phyloP scores from a whole-genome alignment of 2,113 vertebrate genomes.

The Kobus ellipsiprymnus region DNA sequence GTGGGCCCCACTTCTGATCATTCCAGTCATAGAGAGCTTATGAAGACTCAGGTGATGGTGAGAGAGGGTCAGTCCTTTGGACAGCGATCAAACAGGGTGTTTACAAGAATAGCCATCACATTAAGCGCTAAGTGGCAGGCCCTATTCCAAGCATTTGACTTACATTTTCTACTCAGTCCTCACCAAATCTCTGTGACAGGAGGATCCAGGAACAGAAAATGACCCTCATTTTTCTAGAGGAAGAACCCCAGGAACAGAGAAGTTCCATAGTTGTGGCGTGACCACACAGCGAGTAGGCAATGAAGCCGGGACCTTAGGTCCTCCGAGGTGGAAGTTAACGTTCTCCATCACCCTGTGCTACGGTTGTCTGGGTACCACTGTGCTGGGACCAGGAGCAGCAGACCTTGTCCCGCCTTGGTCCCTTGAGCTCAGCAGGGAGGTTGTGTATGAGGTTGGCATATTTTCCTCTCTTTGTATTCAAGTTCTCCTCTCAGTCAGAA shows the following conservation, averaged over 20 bases:
- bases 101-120: fast-evolving
- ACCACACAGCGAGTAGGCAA: neutral
- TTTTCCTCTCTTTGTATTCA: neutral
- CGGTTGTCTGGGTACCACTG: fast-evolving
- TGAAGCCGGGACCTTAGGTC: neutral
- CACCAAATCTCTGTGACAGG: neutral
- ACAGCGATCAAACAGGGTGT: too few relatives aligned
- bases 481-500: neutral
- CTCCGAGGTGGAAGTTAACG: fast-evolving
- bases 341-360: too few relatives aligned
- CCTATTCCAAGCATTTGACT: neutral
- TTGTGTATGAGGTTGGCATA: fast-evolving
- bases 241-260: neutral
- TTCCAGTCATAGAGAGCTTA: neutral
- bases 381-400: neutral
- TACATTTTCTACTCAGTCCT: neutral
- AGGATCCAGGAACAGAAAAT: neutral
- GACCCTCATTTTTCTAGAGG: neutral
- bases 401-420: fast-evolving
- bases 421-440: neutral
- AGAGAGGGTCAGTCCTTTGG: neutral
- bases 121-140: too few relatives aligned
- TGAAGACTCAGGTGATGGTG: neutral
- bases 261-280: neutral
- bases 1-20: neutral